Base-by-base conservation (phyloP, 2,888 invertebrate genomes). In the Drosophila kuntzei region DNA sequence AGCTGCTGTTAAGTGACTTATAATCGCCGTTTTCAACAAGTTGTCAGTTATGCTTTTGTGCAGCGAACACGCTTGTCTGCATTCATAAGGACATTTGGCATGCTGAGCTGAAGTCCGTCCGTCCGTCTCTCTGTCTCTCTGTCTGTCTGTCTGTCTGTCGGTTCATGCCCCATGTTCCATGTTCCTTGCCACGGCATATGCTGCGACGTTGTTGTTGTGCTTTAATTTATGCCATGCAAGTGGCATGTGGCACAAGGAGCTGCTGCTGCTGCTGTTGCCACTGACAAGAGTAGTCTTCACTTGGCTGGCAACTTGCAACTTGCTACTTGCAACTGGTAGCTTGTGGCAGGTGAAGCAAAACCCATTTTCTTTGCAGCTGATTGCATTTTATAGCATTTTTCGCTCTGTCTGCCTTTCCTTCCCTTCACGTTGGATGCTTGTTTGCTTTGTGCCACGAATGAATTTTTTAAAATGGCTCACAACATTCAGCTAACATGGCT, bases 341-440 rank as follows among this genome's bases (percentile, higher is more conserved):
- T 57, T 47, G 73, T 27, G 63, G 62, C 87, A 84, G 83, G 80
- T 88, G 88, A 86, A 72, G 80, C 75, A 60, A 88, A 83, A 88
- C 64, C 80, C 76, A 88, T 84, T 84, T 84, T 82, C 87, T 83
- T 86, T 88, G 83, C 83, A 86, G 87, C 80, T 84, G 83, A 84
- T 84, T 84, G 89, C 83, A 88, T 86, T 84, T 84, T 88, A 84
- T 88, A 88, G 87, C 83, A 82, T 70, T 71, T 71, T 39, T 47
- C 66, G 75, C 79, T 53, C 34, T 36, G 9, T 16, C 16, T 16
- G 0, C 3, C 20, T 14, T n/a, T n/a, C 7, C 34, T 18, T 3
- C 2, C 8, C 12, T n/a, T n/a, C n/a, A n/a, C n/a, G n/a, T n/a
- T n/a, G n/a, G n/a, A n/a, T 20, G 11, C 34, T 50, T 50, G 70